These are phyloP conservation scores for Tholera decimalis DNA, from an alignment of 2,888 invertebrate genomes.

Conservation along the genomic window DNA sequence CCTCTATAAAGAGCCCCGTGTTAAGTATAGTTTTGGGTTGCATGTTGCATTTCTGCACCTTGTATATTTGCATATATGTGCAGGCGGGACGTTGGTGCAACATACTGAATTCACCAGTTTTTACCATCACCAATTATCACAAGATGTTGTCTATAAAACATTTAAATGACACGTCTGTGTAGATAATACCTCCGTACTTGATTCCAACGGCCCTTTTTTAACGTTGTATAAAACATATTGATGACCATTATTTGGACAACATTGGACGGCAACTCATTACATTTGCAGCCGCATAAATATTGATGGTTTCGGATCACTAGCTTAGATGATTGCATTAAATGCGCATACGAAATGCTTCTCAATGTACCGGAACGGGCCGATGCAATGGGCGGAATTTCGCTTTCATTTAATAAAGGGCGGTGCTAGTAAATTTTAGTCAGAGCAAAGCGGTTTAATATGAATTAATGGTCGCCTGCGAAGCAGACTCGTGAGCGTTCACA, in stretches of 20 bases:
- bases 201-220: too few species aligned
- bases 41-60: too few species aligned
- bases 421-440: conserved; percentile 59
- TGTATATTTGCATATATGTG: too few species aligned
- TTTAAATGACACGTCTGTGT: too few species aligned
- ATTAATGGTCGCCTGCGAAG: conserved; percentile 52
- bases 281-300: conserved; percentile 82
- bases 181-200: too few species aligned
- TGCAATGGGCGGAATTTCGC: conserved; percentile 72
- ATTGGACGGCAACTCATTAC: conserved; percentile 29
- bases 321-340: conserved; percentile 83
- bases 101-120: too few species aligned
- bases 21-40: too few species aligned
- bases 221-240: conserved; percentile 8
- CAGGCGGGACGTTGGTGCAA: too few species aligned
- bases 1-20: too few species aligned
- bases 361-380: conserved; percentile 66
- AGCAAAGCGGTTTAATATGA: conserved; percentile 60
- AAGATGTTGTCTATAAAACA: too few species aligned
- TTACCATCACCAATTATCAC: too few species aligned
- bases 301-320: conserved; percentile 81
- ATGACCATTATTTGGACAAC: conserved; percentile 35
- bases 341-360: conserved; percentile 76
- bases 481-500: conserved; percentile 51
- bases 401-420: conserved; percentile 60